Evolutionary conservation across 2,888 invertebrate species (phyloP), one percentile per base, ranked within the genome.

Genomic region (Cataglyphis albicans): DNA sequence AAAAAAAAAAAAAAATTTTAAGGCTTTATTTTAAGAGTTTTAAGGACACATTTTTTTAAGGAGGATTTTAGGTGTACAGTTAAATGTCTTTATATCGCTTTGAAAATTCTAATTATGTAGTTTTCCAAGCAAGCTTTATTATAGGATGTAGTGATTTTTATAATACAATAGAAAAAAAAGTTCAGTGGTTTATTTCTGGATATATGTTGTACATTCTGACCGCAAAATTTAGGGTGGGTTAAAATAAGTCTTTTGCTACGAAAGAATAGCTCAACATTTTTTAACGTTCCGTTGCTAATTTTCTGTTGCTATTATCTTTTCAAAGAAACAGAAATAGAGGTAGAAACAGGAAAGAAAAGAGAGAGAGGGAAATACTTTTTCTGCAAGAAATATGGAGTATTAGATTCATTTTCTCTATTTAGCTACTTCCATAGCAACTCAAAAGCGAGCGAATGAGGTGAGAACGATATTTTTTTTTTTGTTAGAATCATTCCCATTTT

Each of bases 401-500:
- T 52, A 52, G n/a, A 52, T 52, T n/a, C 48, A n/a, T 52, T 21
- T 67, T 67, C 52, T 68, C 52, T 52, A 25, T 35, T n/a, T 25
- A 25, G 21, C 41, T 29, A 12, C 21, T 48, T 21, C 25, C 48
- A 29, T 67, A 67, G 21, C 21, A 44, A 68, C 3, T 35, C n/a
- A 18, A 52, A 57, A 21, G 10, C 4, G 4, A 21, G 7, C n/a
- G 15, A 1, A 21, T 57, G 21, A 57, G 5, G 21, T 57, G 21
- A n/a, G 21, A 21, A 21, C 5, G 7, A 10, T 57, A 12, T 10
- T 57, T 21, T 18, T 18, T 18, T 18, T 5, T 55, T n/a, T 10
- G 55, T 21, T 57, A 5, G 21, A 10, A 10, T 21, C 10, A 21
- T 32, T 32, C 32, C 0, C 32, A 6, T 57, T 3, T 12, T 9